phyloP scores from a whole-genome alignment of 2,113 vertebrate genomes.

The Calcarius ornatus region DNA sequence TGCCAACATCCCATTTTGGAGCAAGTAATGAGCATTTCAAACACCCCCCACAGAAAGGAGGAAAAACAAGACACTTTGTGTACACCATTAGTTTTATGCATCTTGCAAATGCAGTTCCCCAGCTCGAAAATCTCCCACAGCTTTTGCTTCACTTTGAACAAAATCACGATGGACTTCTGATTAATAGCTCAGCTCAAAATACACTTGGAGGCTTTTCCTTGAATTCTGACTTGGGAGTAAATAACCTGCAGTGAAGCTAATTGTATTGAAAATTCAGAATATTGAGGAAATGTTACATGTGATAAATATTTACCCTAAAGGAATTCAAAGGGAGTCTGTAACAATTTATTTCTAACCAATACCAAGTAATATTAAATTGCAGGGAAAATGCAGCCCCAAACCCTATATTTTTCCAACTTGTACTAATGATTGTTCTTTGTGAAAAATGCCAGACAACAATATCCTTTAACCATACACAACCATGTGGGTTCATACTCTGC shows the following conservation, averaged over 20 bases:
- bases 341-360: slow-evolving; percentile 64
- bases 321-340: slow-evolving; percentile 56
- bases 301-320: slow-evolving; percentile 69
- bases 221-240: slow-evolving; percentile 65
- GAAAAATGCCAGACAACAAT: slow-evolving; percentile 56
- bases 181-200: slow-evolving; percentile 60
- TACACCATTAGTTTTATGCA: slow-evolving; percentile 36
- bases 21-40: not conserved
- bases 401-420: slow-evolving; percentile 60
- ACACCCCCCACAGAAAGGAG: slow-evolving; percentile 1
- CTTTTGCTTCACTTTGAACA: slow-evolving; percentile 57
- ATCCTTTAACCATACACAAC: slow-evolving; percentile 35
- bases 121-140: slow-evolving; percentile 42
- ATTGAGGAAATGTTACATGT: slow-evolving; percentile 66
- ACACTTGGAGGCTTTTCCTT: slow-evolving; percentile 54
- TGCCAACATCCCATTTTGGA: not conserved
- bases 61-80: slow-evolving; percentile 24
- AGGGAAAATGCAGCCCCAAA: slow-evolving; percentile 52
- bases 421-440: slow-evolving; percentile 47
- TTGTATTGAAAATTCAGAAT: slow-evolving; percentile 64
- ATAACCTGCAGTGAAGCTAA: slow-evolving; percentile 68
- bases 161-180: slow-evolving; percentile 46
- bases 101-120: not conserved
- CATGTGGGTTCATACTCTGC: not conserved
- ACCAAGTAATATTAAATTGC: slow-evolving; percentile 54